A percentile compares a stretch with the other conserved stretches of the same genome.
Evolutionary conservation across 2,888 invertebrate species (phyloP).

Genomic region (Thecophora atra): DNA sequence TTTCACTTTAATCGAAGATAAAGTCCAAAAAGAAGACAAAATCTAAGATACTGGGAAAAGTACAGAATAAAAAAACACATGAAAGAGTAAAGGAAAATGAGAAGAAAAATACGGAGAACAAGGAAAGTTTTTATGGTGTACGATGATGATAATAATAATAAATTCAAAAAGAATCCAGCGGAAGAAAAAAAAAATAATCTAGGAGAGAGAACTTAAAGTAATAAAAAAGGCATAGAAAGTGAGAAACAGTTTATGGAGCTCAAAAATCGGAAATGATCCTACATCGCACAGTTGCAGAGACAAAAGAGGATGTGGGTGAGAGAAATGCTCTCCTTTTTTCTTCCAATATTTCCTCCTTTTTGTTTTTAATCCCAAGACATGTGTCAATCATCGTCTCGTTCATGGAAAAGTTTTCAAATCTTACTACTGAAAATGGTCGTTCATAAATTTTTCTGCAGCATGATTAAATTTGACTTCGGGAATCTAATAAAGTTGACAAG

Average conservation of each 20-base stretch:
- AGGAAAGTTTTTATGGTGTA: background rate
- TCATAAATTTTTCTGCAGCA: conserved; percentile 33
- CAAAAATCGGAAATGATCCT: conserved; percentile 34
- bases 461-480: conserved; percentile 39
- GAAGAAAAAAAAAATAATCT: too few relatives aligned
- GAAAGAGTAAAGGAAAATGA: background rate
- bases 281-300: too few relatives aligned
- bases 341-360: too few relatives aligned
- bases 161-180: background rate
- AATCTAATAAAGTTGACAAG: conserved; percentile 38
- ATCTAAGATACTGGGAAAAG: background rate
- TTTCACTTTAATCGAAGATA: conserved; percentile 16
- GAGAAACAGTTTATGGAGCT: conserved; percentile 33
- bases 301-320: too few relatives aligned
- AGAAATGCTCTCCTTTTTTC: too few relatives aligned
- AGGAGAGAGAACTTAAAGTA: too few relatives aligned
- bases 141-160: conserved; percentile 5
- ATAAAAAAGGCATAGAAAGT: too few relatives aligned
- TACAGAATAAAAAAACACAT: background rate
- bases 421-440: background rate
- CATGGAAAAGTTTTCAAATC: conserved; percentile 6
- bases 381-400: too few relatives aligned
- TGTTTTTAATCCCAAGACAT: too few relatives aligned
- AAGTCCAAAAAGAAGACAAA: background rate
- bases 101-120: background rate